Conservation (phyloP, 2,113 vertebrate species). For the Loxodonta africana region DNA sequence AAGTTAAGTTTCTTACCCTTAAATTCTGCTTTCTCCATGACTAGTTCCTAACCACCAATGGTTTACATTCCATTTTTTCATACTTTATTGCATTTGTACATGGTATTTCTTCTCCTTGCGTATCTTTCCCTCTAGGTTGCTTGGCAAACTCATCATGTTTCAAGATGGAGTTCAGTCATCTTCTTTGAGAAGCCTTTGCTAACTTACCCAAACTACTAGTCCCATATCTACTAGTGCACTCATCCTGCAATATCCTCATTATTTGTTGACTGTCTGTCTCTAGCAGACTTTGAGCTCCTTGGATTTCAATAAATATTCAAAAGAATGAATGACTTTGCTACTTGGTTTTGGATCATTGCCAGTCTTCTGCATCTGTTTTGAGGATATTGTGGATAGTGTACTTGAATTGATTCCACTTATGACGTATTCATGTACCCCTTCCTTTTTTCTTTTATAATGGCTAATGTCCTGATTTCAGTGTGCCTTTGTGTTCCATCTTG, state of each 20-base stretch:
- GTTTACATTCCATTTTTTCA: not conserved
- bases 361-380: not conserved
- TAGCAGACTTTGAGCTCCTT: not conserved
- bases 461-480: not conserved
- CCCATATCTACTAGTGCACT: not conserved
- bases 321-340: slow-evolving; percentile 27
- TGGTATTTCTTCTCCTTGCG: not conserved
- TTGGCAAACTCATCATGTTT: not conserved
- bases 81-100: not conserved
- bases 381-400: not conserved
- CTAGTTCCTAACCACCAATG: not conserved
- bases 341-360: slow-evolving; percentile 23
- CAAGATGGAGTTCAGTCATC: not conserved
- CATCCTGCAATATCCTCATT: not conserved
- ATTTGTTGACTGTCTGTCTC: not conserved
- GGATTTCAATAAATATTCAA: not conserved
- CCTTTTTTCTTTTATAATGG: not conserved
- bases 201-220: not conserved
- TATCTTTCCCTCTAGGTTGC: not conserved
- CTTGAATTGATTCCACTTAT: not conserved
- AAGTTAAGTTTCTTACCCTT: slow-evolving; percentile 30
- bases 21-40: not conserved
- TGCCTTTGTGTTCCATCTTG: not conserved
- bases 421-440: not conserved
- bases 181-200: not conserved